A percentile compares a stretch with the other conserved stretches of the same genome.
Conservation (phyloP, 2,113 vertebrate species). For the Gopherus evgoodei region DNA sequence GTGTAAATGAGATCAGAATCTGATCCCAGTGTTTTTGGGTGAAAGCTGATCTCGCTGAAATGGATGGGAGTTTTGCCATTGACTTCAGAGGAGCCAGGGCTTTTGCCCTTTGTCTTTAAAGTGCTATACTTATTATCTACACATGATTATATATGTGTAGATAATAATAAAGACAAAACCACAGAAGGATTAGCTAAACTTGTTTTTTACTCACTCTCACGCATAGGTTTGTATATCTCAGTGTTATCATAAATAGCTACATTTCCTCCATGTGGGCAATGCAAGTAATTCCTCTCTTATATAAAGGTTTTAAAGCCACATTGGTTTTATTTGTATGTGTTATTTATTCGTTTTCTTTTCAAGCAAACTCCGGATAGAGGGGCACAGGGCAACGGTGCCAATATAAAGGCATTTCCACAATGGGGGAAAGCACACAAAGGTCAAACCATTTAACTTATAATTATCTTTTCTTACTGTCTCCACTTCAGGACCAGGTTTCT, state of each 20-base stretch:
- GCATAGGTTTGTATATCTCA: not conserved
- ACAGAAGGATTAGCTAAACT: not conserved
- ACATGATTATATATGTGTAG: not conserved
- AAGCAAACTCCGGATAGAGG: not conserved
- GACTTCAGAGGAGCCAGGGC: not conserved
- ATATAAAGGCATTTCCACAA: fast-evolving
- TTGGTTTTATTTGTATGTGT: not conserved
- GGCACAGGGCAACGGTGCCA: not conserved
- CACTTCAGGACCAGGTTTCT: slow-evolving; percentile 72
- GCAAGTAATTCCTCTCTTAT: not conserved
- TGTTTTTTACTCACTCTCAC: not conserved
- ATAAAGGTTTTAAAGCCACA: not conserved
- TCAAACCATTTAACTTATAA: not conserved
- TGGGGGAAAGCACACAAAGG: not conserved
- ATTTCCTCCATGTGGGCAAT: not conserved
- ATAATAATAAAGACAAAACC: not conserved
- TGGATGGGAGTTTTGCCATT: not conserved
- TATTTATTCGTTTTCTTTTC: not conserved
- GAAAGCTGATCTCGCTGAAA: not conserved
- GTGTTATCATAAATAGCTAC: not conserved
- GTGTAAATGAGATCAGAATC: not conserved
- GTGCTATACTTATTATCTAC: not conserved
- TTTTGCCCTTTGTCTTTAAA: not conserved
- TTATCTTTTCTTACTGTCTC: slow-evolving; percentile 37
- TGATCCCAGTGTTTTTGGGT: not conserved